A percentile compares a stretch with the other conserved stretches of the same genome.
phyloP scores from a whole-genome alignment of 53 echinoderm and acorn worm genomes.

The Pentamera pediparva region DNA sequence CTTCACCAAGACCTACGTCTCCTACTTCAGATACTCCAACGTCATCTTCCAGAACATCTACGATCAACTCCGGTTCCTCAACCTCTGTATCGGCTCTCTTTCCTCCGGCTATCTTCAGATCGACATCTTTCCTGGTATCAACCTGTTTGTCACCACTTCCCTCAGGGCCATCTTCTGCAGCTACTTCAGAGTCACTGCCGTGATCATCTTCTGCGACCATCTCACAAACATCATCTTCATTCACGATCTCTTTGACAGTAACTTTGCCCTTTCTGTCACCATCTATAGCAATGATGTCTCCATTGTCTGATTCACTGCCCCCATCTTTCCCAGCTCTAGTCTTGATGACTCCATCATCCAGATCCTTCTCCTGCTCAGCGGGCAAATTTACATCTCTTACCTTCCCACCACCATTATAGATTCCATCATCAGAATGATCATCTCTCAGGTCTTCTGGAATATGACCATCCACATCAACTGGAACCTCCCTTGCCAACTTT shows the following conservation, averaged over 20 bases:
- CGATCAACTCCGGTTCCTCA: neutral
- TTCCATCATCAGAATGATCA: too few relatives aligned
- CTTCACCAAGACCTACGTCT: too few relatives aligned
- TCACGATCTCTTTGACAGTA: neutral
- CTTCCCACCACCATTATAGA: too few relatives aligned
- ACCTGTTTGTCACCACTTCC: constrained; percentile 31
- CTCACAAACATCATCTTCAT: neutral
- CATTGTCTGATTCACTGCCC: neutral
- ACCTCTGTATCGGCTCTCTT: neutral
- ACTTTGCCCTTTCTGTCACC: too few relatives aligned
- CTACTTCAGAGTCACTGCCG: neutral
- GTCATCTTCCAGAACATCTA: neutral
- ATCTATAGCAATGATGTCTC: neutral
- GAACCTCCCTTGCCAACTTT: too few relatives aligned
- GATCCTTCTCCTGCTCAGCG: too few relatives aligned
- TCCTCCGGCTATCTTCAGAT: neutral
- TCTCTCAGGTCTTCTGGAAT: too few relatives aligned
- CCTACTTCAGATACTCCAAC: too few relatives aligned
- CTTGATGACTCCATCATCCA: too few relatives aligned
- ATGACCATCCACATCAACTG: too few relatives aligned
- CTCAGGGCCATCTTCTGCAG: constrained; percentile 21
- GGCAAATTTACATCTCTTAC: too few relatives aligned
- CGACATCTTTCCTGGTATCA: neutral
- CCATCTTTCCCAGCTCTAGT: too few relatives aligned
- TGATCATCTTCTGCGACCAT: neutral